Conservation (phyloP, 2,888 invertebrate genomes). For the Notocelia uddmanniana region DNA sequence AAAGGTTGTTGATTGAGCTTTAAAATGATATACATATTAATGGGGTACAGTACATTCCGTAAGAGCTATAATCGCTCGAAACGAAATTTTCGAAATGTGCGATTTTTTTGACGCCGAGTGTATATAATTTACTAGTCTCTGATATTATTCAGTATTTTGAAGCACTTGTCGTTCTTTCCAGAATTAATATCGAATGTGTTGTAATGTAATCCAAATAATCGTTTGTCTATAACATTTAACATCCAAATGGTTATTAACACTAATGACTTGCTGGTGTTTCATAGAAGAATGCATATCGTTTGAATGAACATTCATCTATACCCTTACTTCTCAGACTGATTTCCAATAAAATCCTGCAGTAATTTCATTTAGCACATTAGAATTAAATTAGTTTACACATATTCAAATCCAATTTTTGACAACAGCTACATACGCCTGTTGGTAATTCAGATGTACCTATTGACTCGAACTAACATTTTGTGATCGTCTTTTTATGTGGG, state of each 20-base stretch:
- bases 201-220: slow-evolving; percentile 65
- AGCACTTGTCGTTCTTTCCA: slow-evolving; percentile 56
- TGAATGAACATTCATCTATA: slow-evolving; percentile 28
- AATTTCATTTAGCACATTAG: slow-evolving; percentile 30
- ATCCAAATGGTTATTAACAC: slow-evolving; percentile 71
- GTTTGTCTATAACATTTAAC: slow-evolving; percentile 71
- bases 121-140: no score
- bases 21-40: no score
- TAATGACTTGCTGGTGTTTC: slow-evolving; percentile 59
- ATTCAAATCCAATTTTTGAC: slow-evolving; percentile 24
- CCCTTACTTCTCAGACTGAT: slow-evolving; percentile 4
- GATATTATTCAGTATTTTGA: background rate
- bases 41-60: no score
- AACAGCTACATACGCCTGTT: slow-evolving; percentile 44
- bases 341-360: slow-evolving; percentile 29
- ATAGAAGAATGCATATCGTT: slow-evolving; percentile 50
- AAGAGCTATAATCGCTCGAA: no score
- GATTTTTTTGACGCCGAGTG: no score
- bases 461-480: slow-evolving; percentile 60
- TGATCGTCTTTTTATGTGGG: slow-evolving; percentile 59
- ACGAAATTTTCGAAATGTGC: no score
- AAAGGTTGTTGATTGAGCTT: no score
- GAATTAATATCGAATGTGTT: slow-evolving; percentile 59
- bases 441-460: slow-evolving; percentile 51
- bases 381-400: slow-evolving; percentile 21